A percentile compares a stretch with the other conserved stretches of the same genome.
phyloP scores from a whole-genome alignment of 2,797 vertebrate species.

The Todus mexicanus region DNA sequence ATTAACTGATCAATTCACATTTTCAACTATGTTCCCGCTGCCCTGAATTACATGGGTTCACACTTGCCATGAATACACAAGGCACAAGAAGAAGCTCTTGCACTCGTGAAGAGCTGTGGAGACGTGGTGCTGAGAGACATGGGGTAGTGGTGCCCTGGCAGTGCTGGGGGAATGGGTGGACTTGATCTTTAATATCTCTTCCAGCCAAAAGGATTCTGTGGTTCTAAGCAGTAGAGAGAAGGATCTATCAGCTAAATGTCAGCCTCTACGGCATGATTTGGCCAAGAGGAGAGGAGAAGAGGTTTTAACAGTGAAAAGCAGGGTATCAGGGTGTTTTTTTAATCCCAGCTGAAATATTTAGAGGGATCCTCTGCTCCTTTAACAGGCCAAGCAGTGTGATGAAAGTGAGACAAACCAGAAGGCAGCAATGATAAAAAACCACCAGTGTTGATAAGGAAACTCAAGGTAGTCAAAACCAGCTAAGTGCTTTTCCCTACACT shows the following conservation, averaged over 20 bases:
- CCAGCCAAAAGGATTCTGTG: too few relatives aligned
- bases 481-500: background rate
- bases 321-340: background rate
- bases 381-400: background rate
- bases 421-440: background rate
- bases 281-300: background rate
- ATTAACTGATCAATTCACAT: background rate
- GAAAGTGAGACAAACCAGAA: conserved; percentile 22
- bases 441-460: background rate
- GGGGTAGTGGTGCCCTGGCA: too few relatives aligned
- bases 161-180: too few relatives aligned
- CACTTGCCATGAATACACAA: background rate
- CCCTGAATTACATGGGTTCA: background rate
- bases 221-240: too few relatives aligned
- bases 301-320: background rate
- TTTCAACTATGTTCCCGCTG: background rate
- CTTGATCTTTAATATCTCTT: too few relatives aligned
- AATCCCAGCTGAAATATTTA: background rate
- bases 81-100: background rate
- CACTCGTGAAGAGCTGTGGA: background rate
- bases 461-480: background rate
- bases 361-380: background rate
- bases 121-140: too few relatives aligned
- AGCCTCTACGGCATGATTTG: rapidly evolving
- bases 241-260: background rate